A percentile compares a stretch with the other conserved stretches of the same genome.
Evolutionary conservation across 1,140 invertebrate genomes (phyloP).

Genomic region (Copidosoma floridanum): DNA sequence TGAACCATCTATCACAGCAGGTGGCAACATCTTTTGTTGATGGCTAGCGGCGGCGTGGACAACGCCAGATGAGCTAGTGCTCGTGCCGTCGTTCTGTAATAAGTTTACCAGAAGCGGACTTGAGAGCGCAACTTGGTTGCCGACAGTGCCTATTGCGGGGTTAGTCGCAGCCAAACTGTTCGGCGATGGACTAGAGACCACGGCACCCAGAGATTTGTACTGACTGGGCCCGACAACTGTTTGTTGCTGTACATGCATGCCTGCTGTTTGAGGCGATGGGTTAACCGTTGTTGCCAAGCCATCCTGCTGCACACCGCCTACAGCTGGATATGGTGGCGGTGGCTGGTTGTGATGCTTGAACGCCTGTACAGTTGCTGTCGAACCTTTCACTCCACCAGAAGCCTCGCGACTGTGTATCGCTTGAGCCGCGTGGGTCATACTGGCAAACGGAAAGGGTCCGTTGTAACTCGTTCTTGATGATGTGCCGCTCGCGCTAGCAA

Average conservation of each 20-base stretch:
- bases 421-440: constrained; percentile 82
- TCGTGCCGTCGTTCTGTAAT: constrained; percentile 78
- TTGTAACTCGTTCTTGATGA: constrained; percentile 58
- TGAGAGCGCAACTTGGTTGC: constrained; percentile 69
- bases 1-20: constrained; percentile 52
- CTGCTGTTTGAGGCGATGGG: constrained; percentile 37
- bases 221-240: constrained; percentile 41
- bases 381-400: constrained; percentile 45
- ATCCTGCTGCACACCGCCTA: too few species aligned
- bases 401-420: constrained; percentile 58
- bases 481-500: constrained; percentile 36
- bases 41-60: constrained; percentile 40
- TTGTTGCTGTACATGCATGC: constrained; percentile 37
- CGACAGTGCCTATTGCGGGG: constrained; percentile 35
- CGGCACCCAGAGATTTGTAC: constrained; percentile 43
- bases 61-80: constrained; percentile 42
- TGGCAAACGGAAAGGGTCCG: constrained; percentile 79
- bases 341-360: constrained; percentile 53
- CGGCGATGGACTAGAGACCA: constrained; percentile 49
- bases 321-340: constrained; percentile 52
- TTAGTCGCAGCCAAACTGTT: constrained; percentile 33
- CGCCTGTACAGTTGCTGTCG: constrained; percentile 48
- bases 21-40: constrained; percentile 55
- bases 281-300: constrained; percentile 36
- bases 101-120: constrained; percentile 90